These are phyloP conservation scores for Beris morrisii DNA, from an alignment of 2,888 invertebrate genomes.

Conservation along the genomic window DNA sequence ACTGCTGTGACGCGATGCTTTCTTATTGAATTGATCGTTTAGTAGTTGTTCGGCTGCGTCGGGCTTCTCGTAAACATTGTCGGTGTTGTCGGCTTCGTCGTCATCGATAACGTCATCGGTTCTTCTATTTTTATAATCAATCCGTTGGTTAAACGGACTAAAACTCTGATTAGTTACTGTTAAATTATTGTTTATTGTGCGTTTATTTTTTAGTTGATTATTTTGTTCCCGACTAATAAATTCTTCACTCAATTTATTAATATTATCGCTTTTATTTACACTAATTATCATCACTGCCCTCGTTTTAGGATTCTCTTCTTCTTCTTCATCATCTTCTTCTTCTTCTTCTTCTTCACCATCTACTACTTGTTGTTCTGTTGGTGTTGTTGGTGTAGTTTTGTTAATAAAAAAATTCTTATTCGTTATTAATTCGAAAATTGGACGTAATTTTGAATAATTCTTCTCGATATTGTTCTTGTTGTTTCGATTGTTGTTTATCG, in stretches of 20 bases:
- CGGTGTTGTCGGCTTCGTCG: background rate
- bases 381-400: background rate
- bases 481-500: too few relatives aligned
- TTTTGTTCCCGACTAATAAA: background rate
- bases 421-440: too few relatives aligned
- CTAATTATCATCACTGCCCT: too few relatives aligned
- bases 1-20: constrained; percentile 10
- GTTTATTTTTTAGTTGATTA: constrained; percentile 14
- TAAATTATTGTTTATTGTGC: constrained; percentile 25
- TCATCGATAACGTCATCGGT: constrained; percentile 7
- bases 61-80: too few relatives aligned
- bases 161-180: background rate
- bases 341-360: background rate
- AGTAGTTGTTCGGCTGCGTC: too few relatives aligned
- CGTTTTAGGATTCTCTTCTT: too few relatives aligned
- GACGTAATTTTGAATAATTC: too few relatives aligned
- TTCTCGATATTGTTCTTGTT: too few relatives aligned
- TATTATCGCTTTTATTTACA: too few relatives aligned
- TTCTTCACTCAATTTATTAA: too few relatives aligned
- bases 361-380: background rate
- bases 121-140: background rate
- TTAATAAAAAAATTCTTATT: too few relatives aligned
- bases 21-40: background rate
- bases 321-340: background rate
- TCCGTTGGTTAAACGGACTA: too few relatives aligned